Percentiles rank a stretch among this genome's conserved stretches.
phyloP scores from a whole-genome alignment of 1,140 invertebrate genomes.

The Rhopalosiphum maidis region DNA sequence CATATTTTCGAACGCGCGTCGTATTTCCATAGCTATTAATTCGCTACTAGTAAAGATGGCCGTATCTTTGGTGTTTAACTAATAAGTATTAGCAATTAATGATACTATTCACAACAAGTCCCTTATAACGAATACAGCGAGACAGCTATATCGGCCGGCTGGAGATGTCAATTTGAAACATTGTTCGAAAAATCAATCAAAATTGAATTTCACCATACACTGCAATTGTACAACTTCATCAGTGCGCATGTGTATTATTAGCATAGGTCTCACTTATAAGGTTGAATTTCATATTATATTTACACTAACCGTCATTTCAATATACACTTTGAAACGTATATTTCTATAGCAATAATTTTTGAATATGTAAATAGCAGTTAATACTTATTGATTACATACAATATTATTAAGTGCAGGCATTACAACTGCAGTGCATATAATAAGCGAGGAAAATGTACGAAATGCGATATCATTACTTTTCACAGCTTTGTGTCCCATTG shows the following conservation, averaged over 20 bases:
- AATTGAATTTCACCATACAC: slow-evolving; percentile 5
- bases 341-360: neutral
- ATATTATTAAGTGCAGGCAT: neutral
- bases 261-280: neutral
- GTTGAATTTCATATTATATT: neutral
- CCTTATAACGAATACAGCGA: neutral
- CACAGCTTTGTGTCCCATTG: neutral
- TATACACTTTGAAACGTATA: slow-evolving; percentile 8
- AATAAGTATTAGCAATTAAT: slow-evolving; percentile 46
- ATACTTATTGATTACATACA: neutral
- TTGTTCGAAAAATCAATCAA: slow-evolving; percentile 34
- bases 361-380: neutral
- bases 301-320: neutral
- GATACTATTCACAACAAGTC: slow-evolving; percentile 27
- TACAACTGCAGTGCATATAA: neutral
- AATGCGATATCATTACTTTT: neutral
- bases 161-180: slow-evolving; percentile 43
- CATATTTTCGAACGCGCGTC: neutral
- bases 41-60: too few relatives aligned
- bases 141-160: neutral
- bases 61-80: neutral
- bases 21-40: slow-evolving; percentile 2
- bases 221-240: neutral
- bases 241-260: neutral
- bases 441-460: too few relatives aligned